phyloP scores from a whole-genome alignment of 1,140 invertebrate genomes.

The Linepithema humile region DNA sequence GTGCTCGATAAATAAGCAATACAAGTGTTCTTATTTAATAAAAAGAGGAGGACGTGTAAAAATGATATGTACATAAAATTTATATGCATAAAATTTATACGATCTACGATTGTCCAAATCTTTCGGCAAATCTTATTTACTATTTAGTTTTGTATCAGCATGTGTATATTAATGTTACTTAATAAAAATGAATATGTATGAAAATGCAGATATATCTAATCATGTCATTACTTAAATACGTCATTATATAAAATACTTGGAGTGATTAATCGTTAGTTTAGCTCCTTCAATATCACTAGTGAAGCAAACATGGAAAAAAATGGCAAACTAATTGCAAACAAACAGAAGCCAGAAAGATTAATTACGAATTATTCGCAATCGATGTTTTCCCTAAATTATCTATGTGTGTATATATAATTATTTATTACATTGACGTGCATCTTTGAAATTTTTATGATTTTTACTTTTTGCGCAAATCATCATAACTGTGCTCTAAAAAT shows the following conservation, averaged over 20 bases:
- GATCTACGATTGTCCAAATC: neutral
- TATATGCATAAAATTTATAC: neutral
- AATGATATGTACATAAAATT: conserved; percentile 17
- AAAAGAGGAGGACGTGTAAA: neutral
- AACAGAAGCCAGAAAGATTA: neutral
- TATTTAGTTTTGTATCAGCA: neutral
- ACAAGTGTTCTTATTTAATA: neutral
- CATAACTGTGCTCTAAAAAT: neutral
- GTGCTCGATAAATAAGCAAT: conserved; percentile 7
- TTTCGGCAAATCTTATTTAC: neutral
- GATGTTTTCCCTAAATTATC: neutral
- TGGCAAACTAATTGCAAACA: neutral
- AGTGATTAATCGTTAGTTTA: conserved; percentile 9
- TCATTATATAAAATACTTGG: neutral
- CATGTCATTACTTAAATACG: neutral
- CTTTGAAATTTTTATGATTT: neutral
- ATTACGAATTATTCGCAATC: neutral
- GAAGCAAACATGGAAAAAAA: neutral
- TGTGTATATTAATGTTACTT: neutral
- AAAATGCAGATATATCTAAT: neutral
- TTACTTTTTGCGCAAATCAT: neutral
- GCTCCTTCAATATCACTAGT: neutral
- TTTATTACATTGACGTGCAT: neutral
- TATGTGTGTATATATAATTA: neutral
- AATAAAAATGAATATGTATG: neutral